These are phyloP conservation scores for Hypena proboscidalis DNA, from an alignment of 2,888 invertebrate species.

Conservation along the genomic window DNA sequence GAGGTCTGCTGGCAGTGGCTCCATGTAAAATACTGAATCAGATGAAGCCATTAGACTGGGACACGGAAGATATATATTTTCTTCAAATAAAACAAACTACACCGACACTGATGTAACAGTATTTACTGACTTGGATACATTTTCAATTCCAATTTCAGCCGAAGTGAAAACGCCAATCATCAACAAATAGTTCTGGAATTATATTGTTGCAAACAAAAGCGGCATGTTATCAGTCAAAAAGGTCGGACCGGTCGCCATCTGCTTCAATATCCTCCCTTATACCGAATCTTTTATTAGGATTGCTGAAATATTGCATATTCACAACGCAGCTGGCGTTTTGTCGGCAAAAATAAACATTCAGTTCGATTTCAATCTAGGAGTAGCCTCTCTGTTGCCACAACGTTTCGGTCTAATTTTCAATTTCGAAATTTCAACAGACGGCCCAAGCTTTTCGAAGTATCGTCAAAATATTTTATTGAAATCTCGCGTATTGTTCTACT, in stretches of 20 bases:
- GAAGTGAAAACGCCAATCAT: slow-evolving; percentile 1
- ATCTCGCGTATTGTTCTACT: slow-evolving; percentile 9
- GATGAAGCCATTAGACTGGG: no score
- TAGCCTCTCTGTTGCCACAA: slow-evolving; percentile 26
- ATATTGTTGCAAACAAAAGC: slow-evolving; percentile 35
- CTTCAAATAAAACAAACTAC: no score
- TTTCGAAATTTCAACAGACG: slow-evolving; percentile 15
- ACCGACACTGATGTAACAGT: no score
- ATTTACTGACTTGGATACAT: no score
- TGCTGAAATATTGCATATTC: slow-evolving; percentile 71
- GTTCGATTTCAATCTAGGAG: slow-evolving; percentile 52
- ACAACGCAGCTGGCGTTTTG: slow-evolving; percentile 59
- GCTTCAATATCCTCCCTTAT: slow-evolving; percentile 45
- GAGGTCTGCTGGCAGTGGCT: no score
- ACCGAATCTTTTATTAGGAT: slow-evolving; percentile 61
- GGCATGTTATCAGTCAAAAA: slow-evolving; percentile 30
- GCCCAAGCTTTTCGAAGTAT: slow-evolving; percentile 5
- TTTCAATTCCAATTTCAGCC: neutral
- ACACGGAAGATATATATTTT: no score
- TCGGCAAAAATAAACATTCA: slow-evolving; percentile 45
- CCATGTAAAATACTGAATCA: no score
- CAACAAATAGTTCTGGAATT: slow-evolving; percentile 8
- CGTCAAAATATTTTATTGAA: slow-evolving; percentile 25
- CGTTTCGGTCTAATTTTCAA: slow-evolving; percentile 37
- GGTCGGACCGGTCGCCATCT: slow-evolving; percentile 44